Conservation (phyloP, 2,888 invertebrate species). For the Chloroclysta siterata region DNA sequence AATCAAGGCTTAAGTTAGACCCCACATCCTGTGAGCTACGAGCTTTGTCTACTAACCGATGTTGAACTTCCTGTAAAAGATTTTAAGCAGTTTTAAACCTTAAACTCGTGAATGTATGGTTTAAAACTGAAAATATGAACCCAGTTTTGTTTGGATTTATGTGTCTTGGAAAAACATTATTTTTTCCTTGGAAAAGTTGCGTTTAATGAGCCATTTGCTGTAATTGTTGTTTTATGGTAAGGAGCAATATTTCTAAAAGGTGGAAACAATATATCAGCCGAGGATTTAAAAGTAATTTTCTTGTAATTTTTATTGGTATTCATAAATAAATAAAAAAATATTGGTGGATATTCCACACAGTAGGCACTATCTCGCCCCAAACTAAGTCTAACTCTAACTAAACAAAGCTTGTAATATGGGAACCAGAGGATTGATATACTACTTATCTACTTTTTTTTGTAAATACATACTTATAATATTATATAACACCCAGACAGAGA, state of each 20-base stretch:
- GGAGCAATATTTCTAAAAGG: slow-evolving; percentile 23
- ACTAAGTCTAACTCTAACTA: no score
- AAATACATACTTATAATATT: no score
- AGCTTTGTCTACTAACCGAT: slow-evolving; percentile 55
- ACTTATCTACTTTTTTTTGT: no score
- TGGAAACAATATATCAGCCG: slow-evolving; percentile 9
- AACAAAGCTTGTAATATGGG: no score
- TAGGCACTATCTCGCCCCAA: no score
- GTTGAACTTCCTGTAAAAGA: slow-evolving; percentile 34
- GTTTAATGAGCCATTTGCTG: slow-evolving; percentile 66
- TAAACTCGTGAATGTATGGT: slow-evolving; percentile 42
- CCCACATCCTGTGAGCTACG: slow-evolving; percentile 57
- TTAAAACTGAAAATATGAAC: slow-evolving; percentile 35
- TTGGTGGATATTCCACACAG: no score
- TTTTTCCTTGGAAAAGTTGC: slow-evolving; percentile 60
- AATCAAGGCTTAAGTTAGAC: slow-evolving; percentile 8
- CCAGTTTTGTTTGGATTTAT: slow-evolving; percentile 62
- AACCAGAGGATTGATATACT: no score
- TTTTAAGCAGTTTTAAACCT: slow-evolving; percentile 39
- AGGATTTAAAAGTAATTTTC: slow-evolving; percentile 17
- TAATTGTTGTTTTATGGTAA: slow-evolving; percentile 40
- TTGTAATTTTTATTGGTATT: background rate
- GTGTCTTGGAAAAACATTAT: slow-evolving; percentile 68
- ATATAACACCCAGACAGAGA: no score
- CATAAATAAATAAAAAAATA: no score